A percentile compares a stretch with the other conserved stretches of the same genome.
These are phyloP conservation scores for Caenorhabditis afra DNA, from an alignment of 2,888 invertebrate genomes.

Conservation along the genomic window DNA sequence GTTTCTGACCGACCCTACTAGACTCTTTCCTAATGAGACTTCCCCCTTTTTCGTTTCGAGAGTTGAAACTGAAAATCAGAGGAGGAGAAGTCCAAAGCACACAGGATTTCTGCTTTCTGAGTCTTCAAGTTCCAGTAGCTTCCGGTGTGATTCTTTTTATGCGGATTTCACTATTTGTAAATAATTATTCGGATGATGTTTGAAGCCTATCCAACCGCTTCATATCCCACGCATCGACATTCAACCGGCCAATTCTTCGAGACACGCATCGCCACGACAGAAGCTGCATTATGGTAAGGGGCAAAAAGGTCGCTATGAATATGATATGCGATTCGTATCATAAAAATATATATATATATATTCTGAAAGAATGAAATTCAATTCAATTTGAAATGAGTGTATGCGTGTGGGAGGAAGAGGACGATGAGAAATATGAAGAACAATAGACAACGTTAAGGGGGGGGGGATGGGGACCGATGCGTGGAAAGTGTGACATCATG, in stretches of 20 bases:
- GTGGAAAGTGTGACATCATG: constrained; percentile 33
- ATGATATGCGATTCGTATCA: not conserved
- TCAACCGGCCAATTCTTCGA: constrained; percentile 60
- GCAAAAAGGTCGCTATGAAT: not conserved
- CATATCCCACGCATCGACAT: constrained; percentile 75
- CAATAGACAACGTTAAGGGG: not conserved
- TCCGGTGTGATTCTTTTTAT: not conserved
- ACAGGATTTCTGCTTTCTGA: not conserved
- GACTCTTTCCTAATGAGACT: not conserved
- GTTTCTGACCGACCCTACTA: constrained; percentile 1
- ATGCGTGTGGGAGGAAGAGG: too few species aligned
- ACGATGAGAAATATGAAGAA: not conserved
- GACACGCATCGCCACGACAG: constrained; percentile 52
- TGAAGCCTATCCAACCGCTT: constrained; percentile 70
- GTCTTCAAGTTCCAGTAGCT: not conserved
- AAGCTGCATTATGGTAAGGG: constrained; percentile 55
- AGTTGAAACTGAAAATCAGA: not conserved
- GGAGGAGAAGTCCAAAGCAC: not conserved
- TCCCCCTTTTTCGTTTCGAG: not conserved
- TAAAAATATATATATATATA: not conserved
- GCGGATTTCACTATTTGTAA: not conserved
- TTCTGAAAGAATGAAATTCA: too few species aligned
- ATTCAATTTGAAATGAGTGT: too few species aligned
- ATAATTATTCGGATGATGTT: constrained; percentile 29
- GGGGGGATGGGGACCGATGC: not conserved